These are phyloP conservation scores for Drosophila parthenogenetica DNA, from an alignment of 2,888 invertebrate genomes.

Conservation along the genomic window DNA sequence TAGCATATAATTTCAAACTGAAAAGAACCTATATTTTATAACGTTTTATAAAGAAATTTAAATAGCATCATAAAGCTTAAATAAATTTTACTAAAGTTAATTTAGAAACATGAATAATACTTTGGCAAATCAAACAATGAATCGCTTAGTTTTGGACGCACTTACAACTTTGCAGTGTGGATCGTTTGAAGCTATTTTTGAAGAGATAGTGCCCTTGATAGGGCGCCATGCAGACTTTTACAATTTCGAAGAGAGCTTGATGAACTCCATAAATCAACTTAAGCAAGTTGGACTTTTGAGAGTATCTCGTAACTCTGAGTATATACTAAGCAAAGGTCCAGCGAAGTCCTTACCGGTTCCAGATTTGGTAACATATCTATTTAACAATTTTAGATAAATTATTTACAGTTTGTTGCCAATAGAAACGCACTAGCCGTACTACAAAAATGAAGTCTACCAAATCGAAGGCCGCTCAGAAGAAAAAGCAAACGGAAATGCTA, in stretches of 20 bases:
- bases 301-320: neutral
- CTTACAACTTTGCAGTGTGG: neutral
- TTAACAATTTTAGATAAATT: neutral
- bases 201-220: neutral
- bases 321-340: neutral
- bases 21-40: neutral
- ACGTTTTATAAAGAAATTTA: neutral
- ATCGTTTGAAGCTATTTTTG: neutral
- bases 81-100: neutral
- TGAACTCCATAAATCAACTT: neutral
- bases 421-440: neutral
- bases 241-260: neutral
- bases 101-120: neutral
- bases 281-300: conserved; percentile 7
- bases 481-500: neutral
- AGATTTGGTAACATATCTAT: neutral
- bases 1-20: neutral
- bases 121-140: neutral
- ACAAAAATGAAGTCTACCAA: neutral
- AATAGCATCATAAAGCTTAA: neutral
- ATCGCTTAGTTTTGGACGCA: conserved; percentile 1
- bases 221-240: neutral
- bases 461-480: neutral
- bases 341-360: neutral
- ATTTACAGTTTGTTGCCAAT: neutral